phyloP scores from a whole-genome alignment of 2,797 vertebrate genomes.

The Hozukius guyotensis region DNA sequence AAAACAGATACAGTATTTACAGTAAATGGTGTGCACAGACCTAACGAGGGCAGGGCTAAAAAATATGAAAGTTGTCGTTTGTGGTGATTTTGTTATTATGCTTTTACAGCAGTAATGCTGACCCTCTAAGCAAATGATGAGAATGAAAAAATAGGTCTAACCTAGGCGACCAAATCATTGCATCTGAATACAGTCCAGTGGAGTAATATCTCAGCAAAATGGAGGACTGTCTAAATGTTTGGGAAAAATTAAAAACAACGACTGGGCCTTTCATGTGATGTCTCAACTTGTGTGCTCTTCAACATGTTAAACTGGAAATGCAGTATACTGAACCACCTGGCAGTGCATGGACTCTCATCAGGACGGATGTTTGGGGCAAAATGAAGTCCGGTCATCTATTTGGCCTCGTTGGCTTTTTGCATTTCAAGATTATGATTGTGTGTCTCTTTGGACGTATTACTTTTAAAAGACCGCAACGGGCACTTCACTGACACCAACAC shows the following conservation, averaged over 20 bases:
- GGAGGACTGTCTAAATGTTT: background rate
- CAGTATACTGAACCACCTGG: background rate
- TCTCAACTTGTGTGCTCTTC: conserved; percentile 13
- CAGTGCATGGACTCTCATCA: conserved; percentile 21
- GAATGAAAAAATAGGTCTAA: background rate
- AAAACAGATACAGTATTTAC: conserved; percentile 79
- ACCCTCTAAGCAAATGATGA: background rate
- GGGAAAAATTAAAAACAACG: background rate
- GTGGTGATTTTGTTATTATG: background rate
- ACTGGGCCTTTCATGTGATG: background rate
- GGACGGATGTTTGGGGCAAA: conserved; percentile 8
- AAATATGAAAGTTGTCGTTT: conserved; percentile 5
- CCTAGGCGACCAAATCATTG: background rate
- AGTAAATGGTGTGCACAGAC: conserved; percentile 74
- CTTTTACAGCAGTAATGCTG: background rate
- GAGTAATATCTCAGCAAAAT: background rate
- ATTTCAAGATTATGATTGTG: conserved; percentile 56
- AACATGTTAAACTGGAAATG: background rate
- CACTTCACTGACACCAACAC: conserved; percentile 19
- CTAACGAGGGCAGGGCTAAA: conserved; percentile 26
- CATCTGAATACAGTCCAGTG: background rate
- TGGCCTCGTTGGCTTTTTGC: conserved; percentile 45
- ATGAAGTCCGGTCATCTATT: conserved; percentile 31
- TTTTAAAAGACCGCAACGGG: conserved; percentile 13
- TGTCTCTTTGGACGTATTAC: conserved; percentile 47